Evolutionary conservation across 2,113 vertebrate genomes (phyloP), one percentile per base, ranked within the genome.

Genomic region (Lycaon pictus): DNA sequence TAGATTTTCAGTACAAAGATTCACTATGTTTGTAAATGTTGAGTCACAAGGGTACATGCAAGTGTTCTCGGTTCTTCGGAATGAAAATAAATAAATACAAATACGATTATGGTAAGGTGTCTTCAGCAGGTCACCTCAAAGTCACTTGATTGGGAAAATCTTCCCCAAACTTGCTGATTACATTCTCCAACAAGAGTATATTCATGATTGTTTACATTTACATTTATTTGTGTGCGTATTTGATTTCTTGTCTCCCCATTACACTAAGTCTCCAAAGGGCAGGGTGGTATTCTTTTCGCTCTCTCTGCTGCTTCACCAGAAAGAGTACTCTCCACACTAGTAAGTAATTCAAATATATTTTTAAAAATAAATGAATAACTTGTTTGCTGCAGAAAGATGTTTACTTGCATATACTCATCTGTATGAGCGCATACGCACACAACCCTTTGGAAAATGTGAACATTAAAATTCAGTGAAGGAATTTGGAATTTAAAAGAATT

Each of bases 401-500:
- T 69, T 84, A 23, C 12, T 7, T 63, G 65, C 58, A 16, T 37
- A n/a, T 6, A 63, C 4, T 35, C 4, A 13, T 22, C 22, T 16
- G 55, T 3, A 11, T n/a, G n/a, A 19, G 58, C 23, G 11, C 6
- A 83, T 2, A 56, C 43, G 27, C 56, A 71, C 58, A 63, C 13
- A 23, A 23, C 4, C 23, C 35, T 37, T 13, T 11, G 7, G 82
- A 76, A 83, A 97, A 80, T 76, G 25, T 69, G 27, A 79, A 90
- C 67, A 62, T 67, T 95, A 60, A 96, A 95, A 93, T 62, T 81
- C 72, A 60, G 74, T 88, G 25, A 60, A 56, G 48, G 23, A 74
- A 79, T 84, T 15, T 67, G 58, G 19, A 90, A 69, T 77, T 85
- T 63, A 62, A 93, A 94, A 96, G 11, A 88, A 87, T 20, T 37